Base-by-base conservation (phyloP, 2,888 invertebrate species). In the Unio delphinus region DNA sequence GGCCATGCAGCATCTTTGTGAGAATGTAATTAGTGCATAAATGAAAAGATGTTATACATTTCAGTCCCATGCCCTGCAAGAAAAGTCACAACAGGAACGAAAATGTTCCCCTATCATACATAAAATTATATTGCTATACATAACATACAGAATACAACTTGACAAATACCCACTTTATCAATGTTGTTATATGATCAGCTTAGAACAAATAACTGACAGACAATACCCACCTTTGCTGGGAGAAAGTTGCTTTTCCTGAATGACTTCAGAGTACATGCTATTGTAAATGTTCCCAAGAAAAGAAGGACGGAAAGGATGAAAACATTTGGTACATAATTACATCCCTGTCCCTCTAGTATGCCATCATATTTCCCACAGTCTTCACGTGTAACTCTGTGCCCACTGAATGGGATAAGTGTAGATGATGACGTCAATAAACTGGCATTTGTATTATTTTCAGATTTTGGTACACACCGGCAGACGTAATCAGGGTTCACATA, bases 261-360 rank as follows among this genome's bases (percentile, higher is more conserved):
- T 87, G 95, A 95, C 91, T 99, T 99, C 69, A 99, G 91, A 71
- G 95, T 93, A 64, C 96, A 93, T 61, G 98, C 96, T 82, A 98
- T 92, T 61, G 94, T 91, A 90, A 98, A 99, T 34, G 99, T 99
- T 81, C 97, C 96, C 83, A 95, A 90, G 90, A 98, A 98, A 75
- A 98, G 92, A 75, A 98, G 93, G 80, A 96, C 93, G 67, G 98
- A 98, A 95, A 99, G 96, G 78, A 98, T 93, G 91, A 95, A 98
- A 76, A 98, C 96, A 90, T 99, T 84, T 0, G 83, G 76, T 17
- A 72, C 65, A 28, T 76, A 68, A 11, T 71, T 61, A 66, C 79
- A 79, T 18, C 76, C 79, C 7, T 72, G 70, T 1, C 76, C 75
- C 3, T 61, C 65, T 45, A 76, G 67, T 5, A 54, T 55, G 4